A percentile compares a stretch with the other conserved stretches of the same genome.
Conservation (phyloP, 2,113 vertebrate genomes). For the Crypturellus undulatus region DNA sequence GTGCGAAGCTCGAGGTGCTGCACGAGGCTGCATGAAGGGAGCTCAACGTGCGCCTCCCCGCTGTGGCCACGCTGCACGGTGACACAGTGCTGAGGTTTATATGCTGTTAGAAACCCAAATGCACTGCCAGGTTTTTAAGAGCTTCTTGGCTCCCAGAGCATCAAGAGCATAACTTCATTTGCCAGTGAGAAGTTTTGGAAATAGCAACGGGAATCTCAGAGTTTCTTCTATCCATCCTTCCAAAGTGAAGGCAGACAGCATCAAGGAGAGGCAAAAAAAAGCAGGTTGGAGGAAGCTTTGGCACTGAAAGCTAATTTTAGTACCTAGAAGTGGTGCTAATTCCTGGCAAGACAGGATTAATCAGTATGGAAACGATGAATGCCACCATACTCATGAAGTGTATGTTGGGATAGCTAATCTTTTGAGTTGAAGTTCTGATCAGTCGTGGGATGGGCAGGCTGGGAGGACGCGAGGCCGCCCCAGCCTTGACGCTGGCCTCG, state of each 20-base stretch:
- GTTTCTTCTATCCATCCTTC: slow-evolving; percentile 7
- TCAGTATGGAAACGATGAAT: slow-evolving; percentile 57
- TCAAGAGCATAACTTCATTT: neutral
- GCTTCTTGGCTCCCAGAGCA: slow-evolving; percentile 52
- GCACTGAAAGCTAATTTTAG: neutral
- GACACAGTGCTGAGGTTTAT: slow-evolving; percentile 67
- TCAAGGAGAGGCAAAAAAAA: neutral
- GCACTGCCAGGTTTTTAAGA: slow-evolving; percentile 61
- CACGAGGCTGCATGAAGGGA: neutral
- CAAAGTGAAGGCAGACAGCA: neutral
- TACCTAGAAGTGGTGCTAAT: neutral
- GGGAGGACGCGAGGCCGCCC: slow-evolving; percentile 39
- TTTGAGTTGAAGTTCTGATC: too few relatives aligned
- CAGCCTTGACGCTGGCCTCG: neutral
- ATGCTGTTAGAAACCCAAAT: slow-evolving; percentile 68
- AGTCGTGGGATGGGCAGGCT: slow-evolving; percentile 37
- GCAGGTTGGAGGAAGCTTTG: neutral
- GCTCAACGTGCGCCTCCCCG: neutral
- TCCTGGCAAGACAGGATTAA: slow-evolving; percentile 37
- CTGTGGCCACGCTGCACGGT: slow-evolving; percentile 55
- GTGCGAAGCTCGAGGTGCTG: neutral
- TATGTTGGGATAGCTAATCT: too few relatives aligned
- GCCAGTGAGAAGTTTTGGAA: slow-evolving; percentile 31
- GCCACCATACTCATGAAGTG: slow-evolving; percentile 21
- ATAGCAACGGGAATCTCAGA: neutral